A percentile compares a stretch with the other conserved stretches of the same genome.
Evolutionary conservation across 2,113 vertebrate species (phyloP).

Genomic region (Tursiops truncatus): DNA sequence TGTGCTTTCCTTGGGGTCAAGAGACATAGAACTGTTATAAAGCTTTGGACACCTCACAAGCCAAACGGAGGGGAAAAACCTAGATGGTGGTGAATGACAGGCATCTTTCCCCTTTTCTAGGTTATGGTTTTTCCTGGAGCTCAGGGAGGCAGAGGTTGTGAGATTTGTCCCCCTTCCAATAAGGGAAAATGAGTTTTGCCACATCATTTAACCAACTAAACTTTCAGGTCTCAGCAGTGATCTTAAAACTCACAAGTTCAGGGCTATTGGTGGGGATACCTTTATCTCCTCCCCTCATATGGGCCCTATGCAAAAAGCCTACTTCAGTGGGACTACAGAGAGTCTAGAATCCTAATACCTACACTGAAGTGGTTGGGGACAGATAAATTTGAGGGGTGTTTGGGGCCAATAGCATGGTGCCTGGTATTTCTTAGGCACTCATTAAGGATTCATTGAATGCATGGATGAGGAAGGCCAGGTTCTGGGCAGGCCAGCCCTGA

Average conservation of each 20-base stretch:
- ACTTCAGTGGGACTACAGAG: not conserved
- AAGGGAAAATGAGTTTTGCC: not conserved
- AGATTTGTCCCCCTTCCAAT: not conserved
- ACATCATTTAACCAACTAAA: slow-evolving; percentile 1
- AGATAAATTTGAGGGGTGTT: slow-evolving; percentile 20
- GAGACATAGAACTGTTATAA: slow-evolving; percentile 32
- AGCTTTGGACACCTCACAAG: not conserved
- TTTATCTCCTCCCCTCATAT: not conserved
- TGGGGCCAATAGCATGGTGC: not conserved
- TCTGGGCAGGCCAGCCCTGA: not conserved
- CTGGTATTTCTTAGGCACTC: slow-evolving; percentile 39
- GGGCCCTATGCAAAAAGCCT: slow-evolving; percentile 66
- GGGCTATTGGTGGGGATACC: not conserved
- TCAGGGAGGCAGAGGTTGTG: not conserved
- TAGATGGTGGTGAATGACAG: not conserved
- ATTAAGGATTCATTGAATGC: slow-evolving; percentile 21
- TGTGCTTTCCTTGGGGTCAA: slow-evolving; percentile 13
- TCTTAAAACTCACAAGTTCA: not conserved
- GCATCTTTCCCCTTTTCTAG: not conserved
- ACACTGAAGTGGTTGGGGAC: not conserved
- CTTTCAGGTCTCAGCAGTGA: not conserved
- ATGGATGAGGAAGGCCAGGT: not conserved
- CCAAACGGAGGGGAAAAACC: slow-evolving; percentile 2
- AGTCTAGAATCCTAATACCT: slow-evolving; percentile 13
- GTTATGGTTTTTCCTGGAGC: slow-evolving; percentile 4